Evolutionary conservation across 2,888 invertebrate genomes (phyloP).

Genomic region (Helicoverpa assulta): DNA sequence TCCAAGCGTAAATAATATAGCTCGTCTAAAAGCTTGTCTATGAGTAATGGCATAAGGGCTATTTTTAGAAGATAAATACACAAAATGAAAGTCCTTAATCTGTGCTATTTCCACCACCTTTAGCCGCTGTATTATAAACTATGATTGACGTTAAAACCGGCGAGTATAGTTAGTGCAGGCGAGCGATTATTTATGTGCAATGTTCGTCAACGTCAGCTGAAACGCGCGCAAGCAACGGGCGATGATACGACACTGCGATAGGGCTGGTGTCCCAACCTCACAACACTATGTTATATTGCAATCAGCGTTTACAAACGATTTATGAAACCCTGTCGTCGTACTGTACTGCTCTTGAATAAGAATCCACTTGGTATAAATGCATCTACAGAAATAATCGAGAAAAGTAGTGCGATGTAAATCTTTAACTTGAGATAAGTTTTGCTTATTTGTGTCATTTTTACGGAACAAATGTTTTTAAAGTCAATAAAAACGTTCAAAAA

Average conservation of each 20-base stretch:
- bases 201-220: constrained; percentile 48
- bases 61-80: too few species aligned
- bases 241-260: constrained; percentile 25
- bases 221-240: constrained; percentile 21
- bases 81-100: too few species aligned
- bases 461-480: too few species aligned
- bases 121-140: constrained; percentile 17
- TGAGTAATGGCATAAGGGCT: too few species aligned
- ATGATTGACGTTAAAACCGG: constrained; percentile 27
- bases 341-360: background rate
- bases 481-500: too few species aligned
- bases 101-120: background rate
- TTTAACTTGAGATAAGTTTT: too few species aligned
- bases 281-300: constrained; percentile 18
- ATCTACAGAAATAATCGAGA: background rate
- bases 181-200: constrained; percentile 50
- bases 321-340: constrained; percentile 1
- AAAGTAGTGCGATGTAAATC: background rate
- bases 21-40: too few species aligned
- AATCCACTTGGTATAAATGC: background rate
- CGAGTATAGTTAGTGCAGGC: constrained; percentile 19
- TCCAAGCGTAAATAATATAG: too few species aligned
- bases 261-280: background rate
- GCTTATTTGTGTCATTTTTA: too few species aligned
- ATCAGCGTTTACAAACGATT: constrained; percentile 26